Evolutionary conservation across 2,797 vertebrate genomes (phyloP).

Genomic region (Sternotherus odoratus): DNA sequence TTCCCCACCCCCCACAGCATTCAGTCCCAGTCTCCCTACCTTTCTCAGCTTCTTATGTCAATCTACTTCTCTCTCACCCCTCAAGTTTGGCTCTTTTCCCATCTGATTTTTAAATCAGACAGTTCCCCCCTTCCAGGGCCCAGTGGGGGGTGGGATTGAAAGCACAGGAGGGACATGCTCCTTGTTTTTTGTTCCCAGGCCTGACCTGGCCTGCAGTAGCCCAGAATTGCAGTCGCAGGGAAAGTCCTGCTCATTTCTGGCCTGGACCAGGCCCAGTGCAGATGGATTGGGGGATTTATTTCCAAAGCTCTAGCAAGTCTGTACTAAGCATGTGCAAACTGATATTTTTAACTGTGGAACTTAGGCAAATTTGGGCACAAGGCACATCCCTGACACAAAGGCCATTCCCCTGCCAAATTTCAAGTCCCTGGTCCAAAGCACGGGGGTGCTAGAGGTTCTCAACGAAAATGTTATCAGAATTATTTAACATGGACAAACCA

Average conservation of each 20-base stretch:
- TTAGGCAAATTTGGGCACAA: conserved; percentile 61
- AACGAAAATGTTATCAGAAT: conserved; percentile 12
- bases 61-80: neutral
- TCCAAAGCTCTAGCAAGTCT: conserved; percentile 51
- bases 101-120: neutral
- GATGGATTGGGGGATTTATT: conserved; percentile 33
- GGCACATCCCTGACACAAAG: conserved; percentile 30
- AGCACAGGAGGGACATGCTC: neutral
- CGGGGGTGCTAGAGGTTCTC: conserved; percentile 2
- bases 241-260: conserved; percentile 66
- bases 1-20: neutral
- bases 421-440: conserved; percentile 49
- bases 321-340: conserved; percentile 51
- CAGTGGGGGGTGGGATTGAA: neutral
- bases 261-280: conserved; percentile 67
- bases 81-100: neutral
- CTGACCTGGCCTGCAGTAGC: conserved; percentile 60
- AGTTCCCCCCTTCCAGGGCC: neutral
- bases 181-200: conserved; percentile 31
- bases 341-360: conserved; percentile 56
- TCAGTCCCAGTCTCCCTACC: neutral
- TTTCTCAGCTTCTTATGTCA: neutral
- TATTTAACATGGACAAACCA: neutral
- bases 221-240: conserved; percentile 67
- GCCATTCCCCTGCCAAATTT: conserved; percentile 50